Conservation (phyloP, 2,888 invertebrate species). For the Drosophila paramelanica region DNA sequence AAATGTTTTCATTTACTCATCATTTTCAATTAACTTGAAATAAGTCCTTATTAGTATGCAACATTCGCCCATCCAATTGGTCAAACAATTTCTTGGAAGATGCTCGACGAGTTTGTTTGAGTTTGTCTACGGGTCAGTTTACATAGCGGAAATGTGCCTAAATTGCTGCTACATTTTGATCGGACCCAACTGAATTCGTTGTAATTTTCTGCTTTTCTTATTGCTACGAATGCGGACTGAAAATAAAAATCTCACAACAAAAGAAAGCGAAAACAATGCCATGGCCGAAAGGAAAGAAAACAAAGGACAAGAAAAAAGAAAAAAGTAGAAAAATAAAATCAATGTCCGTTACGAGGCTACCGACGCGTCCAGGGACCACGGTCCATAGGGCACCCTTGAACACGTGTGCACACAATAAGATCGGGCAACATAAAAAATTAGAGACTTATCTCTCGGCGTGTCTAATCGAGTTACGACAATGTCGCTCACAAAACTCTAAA, state of each 20-base stretch:
- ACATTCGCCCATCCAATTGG: conserved; percentile 39
- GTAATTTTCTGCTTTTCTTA: conserved; percentile 49
- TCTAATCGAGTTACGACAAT: conserved; percentile 78
- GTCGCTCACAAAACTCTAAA: conserved; percentile 50
- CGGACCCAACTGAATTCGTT: conserved; percentile 34
- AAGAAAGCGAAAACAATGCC: conserved; percentile 78
- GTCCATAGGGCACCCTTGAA: conserved; percentile 61
- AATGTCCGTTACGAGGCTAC: conserved; percentile 51
- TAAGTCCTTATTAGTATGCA: conserved; percentile 7
- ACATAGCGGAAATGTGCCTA: conserved; percentile 35
- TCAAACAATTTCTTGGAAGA: conserved; percentile 21
- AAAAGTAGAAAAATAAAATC: conserved; percentile 30
- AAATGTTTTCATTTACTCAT: conserved; percentile 25
- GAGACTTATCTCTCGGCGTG: conserved; percentile 71
- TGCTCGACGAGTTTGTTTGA: neutral
- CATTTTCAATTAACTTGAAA: conserved; percentile 8
- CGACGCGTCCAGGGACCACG: conserved; percentile 29
- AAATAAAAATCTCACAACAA: conserved; percentile 52
- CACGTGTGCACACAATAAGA: conserved; percentile 83
- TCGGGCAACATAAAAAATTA: conserved; percentile 66
- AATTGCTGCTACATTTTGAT: conserved; percentile 33
- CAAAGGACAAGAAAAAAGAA: neutral
- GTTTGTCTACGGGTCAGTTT: neutral
- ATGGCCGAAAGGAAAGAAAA: conserved; percentile 56
- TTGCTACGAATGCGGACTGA: conserved; percentile 35